Evolutionary conservation across 2,888 invertebrate genomes (phyloP).

Genomic region (Diarsia brunnea): DNA sequence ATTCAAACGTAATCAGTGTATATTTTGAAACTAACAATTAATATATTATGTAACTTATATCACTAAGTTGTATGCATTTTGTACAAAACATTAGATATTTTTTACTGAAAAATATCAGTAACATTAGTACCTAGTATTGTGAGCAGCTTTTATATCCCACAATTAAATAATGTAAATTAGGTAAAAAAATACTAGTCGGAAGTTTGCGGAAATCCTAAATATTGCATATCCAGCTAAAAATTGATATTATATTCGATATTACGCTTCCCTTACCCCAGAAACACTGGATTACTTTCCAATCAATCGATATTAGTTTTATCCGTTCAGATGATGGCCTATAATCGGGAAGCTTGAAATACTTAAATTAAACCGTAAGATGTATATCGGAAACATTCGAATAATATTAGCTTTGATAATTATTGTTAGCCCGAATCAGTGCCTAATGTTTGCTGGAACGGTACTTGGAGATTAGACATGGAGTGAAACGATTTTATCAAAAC

Average conservation of each 20-base stretch:
- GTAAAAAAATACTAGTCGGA: constrained; percentile 83
- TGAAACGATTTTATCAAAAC: constrained; percentile 61
- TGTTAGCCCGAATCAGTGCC: constrained; percentile 88
- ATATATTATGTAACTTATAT: constrained; percentile 75
- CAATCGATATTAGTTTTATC: constrained; percentile 35
- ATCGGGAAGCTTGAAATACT: constrained; percentile 72
- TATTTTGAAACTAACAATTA: constrained; percentile 80
- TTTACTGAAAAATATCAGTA: constrained; percentile 79
- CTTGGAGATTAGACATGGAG: constrained; percentile 80
- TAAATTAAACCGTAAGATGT: constrained; percentile 78
- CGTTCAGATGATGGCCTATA: constrained; percentile 71
- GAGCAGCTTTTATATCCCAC: constrained; percentile 87
- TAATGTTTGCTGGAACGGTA: constrained; percentile 80
- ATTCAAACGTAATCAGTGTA: constrained; percentile 76
- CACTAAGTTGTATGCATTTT: constrained; percentile 81
- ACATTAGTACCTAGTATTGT: constrained; percentile 72
- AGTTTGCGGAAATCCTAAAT: constrained; percentile 74
- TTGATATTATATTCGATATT: constrained; percentile 78
- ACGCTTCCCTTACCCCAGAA: constrained; percentile 72
- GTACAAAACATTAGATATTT: constrained; percentile 88
- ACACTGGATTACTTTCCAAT: constrained; percentile 70
- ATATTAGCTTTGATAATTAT: constrained; percentile 87
- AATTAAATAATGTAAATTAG: constrained; percentile 75
- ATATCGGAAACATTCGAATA: constrained; percentile 78
- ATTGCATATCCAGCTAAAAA: constrained; percentile 80